Percentiles rank a stretch among this genome's conserved stretches.
These are phyloP conservation scores for Noctua janthina DNA, from an alignment of 2,888 invertebrate species.

Conservation along the genomic window DNA sequence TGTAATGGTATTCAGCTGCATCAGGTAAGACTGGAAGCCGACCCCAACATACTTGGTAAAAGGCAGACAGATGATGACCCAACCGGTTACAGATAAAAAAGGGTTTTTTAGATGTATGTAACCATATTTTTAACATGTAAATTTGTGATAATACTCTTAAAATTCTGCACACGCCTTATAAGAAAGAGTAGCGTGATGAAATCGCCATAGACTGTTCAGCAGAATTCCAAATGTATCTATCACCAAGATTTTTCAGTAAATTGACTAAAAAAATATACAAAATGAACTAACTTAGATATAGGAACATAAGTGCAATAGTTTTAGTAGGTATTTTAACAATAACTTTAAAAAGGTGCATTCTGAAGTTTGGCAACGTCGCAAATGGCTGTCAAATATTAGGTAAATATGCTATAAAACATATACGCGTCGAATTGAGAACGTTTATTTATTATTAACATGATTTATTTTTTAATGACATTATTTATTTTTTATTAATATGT, in stretches of 20 bases:
- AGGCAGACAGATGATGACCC: neutral
- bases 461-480: no score
- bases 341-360: neutral
- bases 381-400: neutral
- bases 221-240: constrained; percentile 6
- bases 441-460: no score
- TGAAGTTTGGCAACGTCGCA: neutral
- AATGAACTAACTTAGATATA: constrained; percentile 42
- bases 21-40: neutral
- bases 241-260: constrained; percentile 7
- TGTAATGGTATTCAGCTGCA: neutral
- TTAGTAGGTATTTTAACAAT: neutral
- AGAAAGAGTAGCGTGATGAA: neutral
- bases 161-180: neutral
- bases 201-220: neutral
- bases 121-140: neutral
- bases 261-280: constrained; percentile 43
- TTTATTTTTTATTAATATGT: no score
- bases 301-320: constrained; percentile 53
- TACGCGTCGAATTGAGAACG: neutral
- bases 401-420: neutral
- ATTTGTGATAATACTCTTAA: neutral
- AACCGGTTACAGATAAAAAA: neutral
- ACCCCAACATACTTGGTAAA: neutral
- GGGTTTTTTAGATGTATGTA: neutral